Percentiles rank a stretch among this genome's conserved stretches.
phyloP scores from a whole-genome alignment of 2,113 vertebrate genomes.

The Stegostoma tigrinum region DNA sequence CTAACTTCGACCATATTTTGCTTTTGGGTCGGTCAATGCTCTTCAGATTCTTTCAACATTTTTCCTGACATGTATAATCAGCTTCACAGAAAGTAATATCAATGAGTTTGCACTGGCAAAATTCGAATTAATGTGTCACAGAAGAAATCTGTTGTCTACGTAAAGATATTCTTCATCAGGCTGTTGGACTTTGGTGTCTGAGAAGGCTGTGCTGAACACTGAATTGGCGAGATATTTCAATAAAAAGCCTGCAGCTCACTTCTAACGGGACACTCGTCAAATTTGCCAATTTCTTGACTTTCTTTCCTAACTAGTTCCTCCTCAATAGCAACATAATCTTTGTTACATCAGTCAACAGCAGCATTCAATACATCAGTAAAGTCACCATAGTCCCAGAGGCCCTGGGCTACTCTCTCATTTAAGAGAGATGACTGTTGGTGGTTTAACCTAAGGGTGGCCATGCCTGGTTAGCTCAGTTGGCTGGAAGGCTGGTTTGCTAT shows the following conservation, averaged over 20 bases:
- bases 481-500: too few relatives aligned
- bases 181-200: not conserved
- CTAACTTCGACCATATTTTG: too few relatives aligned
- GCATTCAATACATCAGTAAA: not conserved
- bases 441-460: too few relatives aligned
- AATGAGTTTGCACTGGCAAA: not conserved
- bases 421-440: too few relatives aligned
- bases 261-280: not conserved
- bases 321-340: not conserved
- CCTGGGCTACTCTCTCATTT: too few relatives aligned
- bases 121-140: not conserved
- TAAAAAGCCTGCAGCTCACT: not conserved
- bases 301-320: not conserved
- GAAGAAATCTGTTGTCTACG: not conserved
- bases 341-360: not conserved
- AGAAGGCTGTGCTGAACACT: not conserved
- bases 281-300: not conserved
- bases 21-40: too few relatives aligned
- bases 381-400: not conserved
- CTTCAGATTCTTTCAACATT: not conserved
- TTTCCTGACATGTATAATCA: not conserved
- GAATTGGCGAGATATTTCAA: not conserved
- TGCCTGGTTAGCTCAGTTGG: too few relatives aligned
- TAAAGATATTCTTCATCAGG: not conserved
- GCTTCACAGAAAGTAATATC: not conserved